Conservation (phyloP, 2,797 vertebrate genomes). For the Darevskia mixta region DNA sequence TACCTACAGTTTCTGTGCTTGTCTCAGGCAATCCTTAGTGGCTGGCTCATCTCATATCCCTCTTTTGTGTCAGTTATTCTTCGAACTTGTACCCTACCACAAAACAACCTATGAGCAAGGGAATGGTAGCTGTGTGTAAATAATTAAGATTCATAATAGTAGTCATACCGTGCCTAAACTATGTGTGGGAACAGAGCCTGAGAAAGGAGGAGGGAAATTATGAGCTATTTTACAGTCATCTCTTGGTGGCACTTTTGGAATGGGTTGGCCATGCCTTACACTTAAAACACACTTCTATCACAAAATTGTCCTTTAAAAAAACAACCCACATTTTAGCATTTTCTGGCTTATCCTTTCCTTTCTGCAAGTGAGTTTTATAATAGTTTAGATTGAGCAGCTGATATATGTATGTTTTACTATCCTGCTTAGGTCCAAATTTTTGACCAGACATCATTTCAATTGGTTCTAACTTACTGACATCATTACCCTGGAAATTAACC, state of each 20-base stretch:
- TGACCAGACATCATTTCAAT: neutral
- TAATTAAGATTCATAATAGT: neutral
- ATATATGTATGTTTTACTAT: neutral
- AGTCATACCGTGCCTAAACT: neutral
- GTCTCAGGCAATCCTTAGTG: neutral
- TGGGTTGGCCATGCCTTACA: conserved; percentile 21
- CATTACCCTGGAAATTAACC: neutral
- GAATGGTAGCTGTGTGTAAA: conserved; percentile 2
- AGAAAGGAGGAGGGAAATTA: neutral
- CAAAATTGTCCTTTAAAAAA: conserved; percentile 44
- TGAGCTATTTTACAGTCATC: neutral
- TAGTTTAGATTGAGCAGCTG: conserved; percentile 40
- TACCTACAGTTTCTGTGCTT: conserved; percentile 17
- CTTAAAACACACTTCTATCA: accelerated
- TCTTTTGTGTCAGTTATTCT: conserved; percentile 13
- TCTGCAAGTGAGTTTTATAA: conserved; percentile 24
- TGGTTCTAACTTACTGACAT: neutral
- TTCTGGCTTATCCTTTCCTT: neutral
- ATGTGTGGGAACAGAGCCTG: neutral
- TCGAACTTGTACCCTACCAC: accelerated
- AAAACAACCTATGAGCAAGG: neutral
- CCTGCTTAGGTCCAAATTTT: neutral
- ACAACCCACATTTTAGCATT: conserved; percentile 35
- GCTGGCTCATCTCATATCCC: conserved; percentile 7
- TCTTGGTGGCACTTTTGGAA: conserved; percentile 13